A percentile compares a stretch with the other conserved stretches of the same genome.
Conservation (phyloP, 2,888 invertebrate genomes). For the Sericinus montela region DNA sequence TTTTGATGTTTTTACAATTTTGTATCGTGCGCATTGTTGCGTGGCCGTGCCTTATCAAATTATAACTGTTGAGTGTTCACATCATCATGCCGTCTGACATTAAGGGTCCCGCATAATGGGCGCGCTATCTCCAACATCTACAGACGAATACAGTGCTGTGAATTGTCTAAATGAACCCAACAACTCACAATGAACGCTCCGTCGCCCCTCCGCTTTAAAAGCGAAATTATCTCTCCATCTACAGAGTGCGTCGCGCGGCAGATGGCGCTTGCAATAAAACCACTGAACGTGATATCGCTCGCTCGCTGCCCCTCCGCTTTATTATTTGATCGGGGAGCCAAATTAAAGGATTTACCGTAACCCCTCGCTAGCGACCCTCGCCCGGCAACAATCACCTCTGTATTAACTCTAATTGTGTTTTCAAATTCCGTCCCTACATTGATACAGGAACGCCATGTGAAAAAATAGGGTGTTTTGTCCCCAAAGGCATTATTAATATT, state of each 20-base stretch:
- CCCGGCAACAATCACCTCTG: conserved; percentile 77
- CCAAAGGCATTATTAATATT: conserved; percentile 66
- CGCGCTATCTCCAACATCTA: conserved; percentile 61
- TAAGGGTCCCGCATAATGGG: conserved; percentile 55
- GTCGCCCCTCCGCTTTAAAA: conserved; percentile 57
- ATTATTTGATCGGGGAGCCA: conserved; percentile 79
- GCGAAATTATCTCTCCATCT: conserved; percentile 76
- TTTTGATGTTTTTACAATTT: conserved; percentile 1
- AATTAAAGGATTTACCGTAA: conserved; percentile 78
- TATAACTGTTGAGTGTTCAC: conserved; percentile 53
- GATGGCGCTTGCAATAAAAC: conserved; percentile 80
- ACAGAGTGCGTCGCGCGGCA: conserved; percentile 61
- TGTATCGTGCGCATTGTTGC: conserved; percentile 22
- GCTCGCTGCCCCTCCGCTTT: conserved; percentile 68
- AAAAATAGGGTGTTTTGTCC: conserved; percentile 68
- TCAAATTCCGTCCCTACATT: conserved; percentile 74
- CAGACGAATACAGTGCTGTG: conserved; percentile 52
- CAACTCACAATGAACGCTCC: conserved; percentile 61
- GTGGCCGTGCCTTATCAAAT: conserved; percentile 51
- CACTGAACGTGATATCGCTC: conserved; percentile 77
- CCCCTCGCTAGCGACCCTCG: conserved; percentile 71
- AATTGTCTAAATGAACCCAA: conserved; percentile 70
- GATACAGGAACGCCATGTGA: conserved; percentile 59
- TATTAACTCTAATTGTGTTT: conserved; percentile 80
- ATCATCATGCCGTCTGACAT: conserved; percentile 49